A percentile compares a stretch with the other conserved stretches of the same genome.
These are phyloP conservation scores for Odocoileus hemionus DNA, from an alignment of 2,113 vertebrate genomes.

Conservation along the genomic window DNA sequence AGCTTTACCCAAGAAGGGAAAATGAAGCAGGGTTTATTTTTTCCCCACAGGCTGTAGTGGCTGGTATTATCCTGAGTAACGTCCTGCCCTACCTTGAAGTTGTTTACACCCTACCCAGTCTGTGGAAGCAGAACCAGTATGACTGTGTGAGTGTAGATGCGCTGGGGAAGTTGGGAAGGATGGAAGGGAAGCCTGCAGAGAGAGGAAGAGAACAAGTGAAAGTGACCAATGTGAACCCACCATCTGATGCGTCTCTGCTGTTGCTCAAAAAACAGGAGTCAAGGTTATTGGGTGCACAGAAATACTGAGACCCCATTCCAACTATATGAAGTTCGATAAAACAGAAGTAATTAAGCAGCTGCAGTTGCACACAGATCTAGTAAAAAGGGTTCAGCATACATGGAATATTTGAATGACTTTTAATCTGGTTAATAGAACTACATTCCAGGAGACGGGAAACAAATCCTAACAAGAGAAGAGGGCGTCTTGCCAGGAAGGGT, in stretches of 20 bases:
- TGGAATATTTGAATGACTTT: not conserved
- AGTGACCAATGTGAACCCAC: not conserved
- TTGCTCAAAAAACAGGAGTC: not conserved
- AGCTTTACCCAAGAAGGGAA: not conserved
- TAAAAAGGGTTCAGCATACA: not conserved
- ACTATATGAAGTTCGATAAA: not conserved
- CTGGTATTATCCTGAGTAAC: conserved; percentile 74
- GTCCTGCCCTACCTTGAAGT: conserved; percentile 72
- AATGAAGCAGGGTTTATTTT: conserved; percentile 25
- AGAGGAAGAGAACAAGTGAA: not conserved
- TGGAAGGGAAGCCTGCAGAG: not conserved
- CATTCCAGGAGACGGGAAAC: not conserved
- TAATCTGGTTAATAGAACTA: not conserved
- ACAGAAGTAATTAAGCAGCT: not conserved
- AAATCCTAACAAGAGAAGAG: not conserved
- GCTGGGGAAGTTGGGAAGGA: not conserved
- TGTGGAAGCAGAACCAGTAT: conserved; percentile 74
- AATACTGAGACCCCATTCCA: not conserved
- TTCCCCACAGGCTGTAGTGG: conserved; percentile 68
- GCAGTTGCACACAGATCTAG: not conserved
- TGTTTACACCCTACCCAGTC: conserved; percentile 63
- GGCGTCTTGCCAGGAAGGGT: not conserved
- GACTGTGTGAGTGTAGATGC: conserved; percentile 71
- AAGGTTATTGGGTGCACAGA: not conserved
- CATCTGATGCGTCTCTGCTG: not conserved